Evolutionary conservation across 1,140 invertebrate species (phyloP).

Genomic region (Drosophila mauritiana): DNA sequence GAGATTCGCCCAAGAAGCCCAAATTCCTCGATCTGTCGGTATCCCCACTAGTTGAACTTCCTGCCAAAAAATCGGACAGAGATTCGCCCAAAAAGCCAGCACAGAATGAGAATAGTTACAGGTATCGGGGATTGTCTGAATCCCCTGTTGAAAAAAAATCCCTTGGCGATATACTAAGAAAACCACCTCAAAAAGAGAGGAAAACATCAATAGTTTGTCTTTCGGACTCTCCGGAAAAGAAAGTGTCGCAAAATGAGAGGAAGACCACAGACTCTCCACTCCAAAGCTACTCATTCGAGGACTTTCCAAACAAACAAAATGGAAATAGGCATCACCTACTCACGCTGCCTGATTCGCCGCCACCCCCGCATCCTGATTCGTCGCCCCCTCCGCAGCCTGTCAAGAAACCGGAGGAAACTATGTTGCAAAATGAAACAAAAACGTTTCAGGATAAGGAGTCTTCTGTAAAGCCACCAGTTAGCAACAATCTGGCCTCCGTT

Average conservation of each 20-base stretch:
- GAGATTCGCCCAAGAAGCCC: not conserved
- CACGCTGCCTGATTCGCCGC: constrained; percentile 18
- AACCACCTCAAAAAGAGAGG: not conserved
- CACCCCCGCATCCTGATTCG: constrained; percentile 2
- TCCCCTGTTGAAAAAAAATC: not conserved
- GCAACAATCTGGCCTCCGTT: not conserved
- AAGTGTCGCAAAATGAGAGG: not conserved
- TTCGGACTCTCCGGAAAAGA: not conserved
- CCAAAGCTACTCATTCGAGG: constrained; percentile 7
- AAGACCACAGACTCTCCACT: not conserved
- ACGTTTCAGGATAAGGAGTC: not conserved
- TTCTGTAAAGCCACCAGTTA: not conserved
- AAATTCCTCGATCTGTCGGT: too few species aligned
- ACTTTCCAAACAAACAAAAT: constrained; percentile 16
- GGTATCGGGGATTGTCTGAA: not conserved
- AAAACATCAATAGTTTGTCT: not conserved
- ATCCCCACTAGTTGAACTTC: not conserved
- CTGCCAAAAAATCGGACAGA: not conserved
- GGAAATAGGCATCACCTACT: constrained; percentile 10
- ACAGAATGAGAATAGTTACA: not conserved
- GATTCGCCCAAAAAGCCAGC: not conserved
- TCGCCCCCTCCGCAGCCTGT: not conserved
- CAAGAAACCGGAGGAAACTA: not conserved
- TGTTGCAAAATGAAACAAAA: not conserved
- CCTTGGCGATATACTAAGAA: not conserved